phyloP scores from a whole-genome alignment of 2,888 invertebrate species.

The Netelia inedita region DNA sequence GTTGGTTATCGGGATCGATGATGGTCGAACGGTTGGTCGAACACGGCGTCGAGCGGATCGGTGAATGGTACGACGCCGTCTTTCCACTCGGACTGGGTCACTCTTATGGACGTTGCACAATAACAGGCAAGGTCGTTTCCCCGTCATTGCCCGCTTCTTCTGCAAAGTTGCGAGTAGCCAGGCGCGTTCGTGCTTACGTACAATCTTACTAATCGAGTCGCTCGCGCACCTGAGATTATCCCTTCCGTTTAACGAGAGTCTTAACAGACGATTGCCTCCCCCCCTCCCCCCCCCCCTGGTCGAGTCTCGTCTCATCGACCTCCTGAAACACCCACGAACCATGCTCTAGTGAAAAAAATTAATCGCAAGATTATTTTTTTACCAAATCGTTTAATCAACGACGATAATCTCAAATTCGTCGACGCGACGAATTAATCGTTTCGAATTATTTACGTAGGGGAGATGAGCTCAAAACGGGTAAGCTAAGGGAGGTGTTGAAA shows the following conservation, averaged over 20 bases:
- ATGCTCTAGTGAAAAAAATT: not conserved
- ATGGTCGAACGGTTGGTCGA: conserved; percentile 5
- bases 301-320: conserved; percentile 6
- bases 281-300: not conserved
- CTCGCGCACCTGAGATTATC: not conserved
- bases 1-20: not conserved
- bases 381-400: not conserved
- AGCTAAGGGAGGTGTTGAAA: too few species aligned
- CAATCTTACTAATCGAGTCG: conserved; percentile 19
- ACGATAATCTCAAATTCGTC: too few species aligned
- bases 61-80: conserved; percentile 77
- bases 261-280: not conserved
- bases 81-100: conserved; percentile 77
- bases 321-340: conserved; percentile 44
- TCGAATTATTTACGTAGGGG: not conserved
- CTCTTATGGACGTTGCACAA: conserved; percentile 76
- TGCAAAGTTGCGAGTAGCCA: conserved; percentile 35
- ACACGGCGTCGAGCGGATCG: conserved; percentile 72
- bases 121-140: conserved; percentile 79
- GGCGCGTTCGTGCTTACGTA: conserved; percentile 22
- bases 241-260: conserved; percentile 1
- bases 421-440: too few species aligned
- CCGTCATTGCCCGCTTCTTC: conserved; percentile 67
- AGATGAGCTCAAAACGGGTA: too few species aligned
- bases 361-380: not conserved